Base-by-base conservation (phyloP, 2,888 invertebrate genomes). In the Creontiades dilutus region DNA sequence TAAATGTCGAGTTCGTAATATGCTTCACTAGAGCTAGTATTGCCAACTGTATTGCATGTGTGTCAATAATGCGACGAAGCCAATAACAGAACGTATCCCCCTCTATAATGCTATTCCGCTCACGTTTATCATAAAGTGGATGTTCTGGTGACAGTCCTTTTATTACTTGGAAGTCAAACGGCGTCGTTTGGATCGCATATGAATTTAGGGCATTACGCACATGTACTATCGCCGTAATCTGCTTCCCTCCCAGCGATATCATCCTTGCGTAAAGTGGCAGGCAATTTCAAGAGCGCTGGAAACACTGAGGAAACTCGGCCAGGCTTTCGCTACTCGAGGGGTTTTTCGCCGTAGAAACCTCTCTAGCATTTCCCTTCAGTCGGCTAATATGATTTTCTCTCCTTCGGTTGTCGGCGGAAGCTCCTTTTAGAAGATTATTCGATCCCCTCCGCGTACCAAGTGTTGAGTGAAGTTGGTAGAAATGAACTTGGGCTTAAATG, bases 81-180 rank as follows among this genome's bases (percentile, higher is more conserved):
- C 52, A 52, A 52, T 52, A 52, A 52, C 52, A 52, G 37, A 37
- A 52, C 52, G 52, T 52, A 16, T n/a, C 52, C 16, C 16, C 16
- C 5, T 52, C 52, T 12, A 52, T 52, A 37, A 37, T 37, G 37
- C 37, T 37, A 61, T n/a, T 61, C 61, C 0, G n/a, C n/a, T 61
- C 61, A 61, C 61, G 61, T 61, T 61, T 61, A 61, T 61, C n/a
- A 61, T 16, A 61, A 61, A 61, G 61, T 19, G n/a, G 61, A 61
- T 61, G n/a, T 19, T n/a, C 16, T 16, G 16, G n/a, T 19, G 16
- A n/a, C 61, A 37, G 37, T 11, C 9, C 16, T 61, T 19, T 61
- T 61, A 19, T 19, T 19, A 61, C 61, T 16, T 3, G n/a, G n/a
- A n/a, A 61, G 61, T 61, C 61, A 61, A 19, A 61, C 9, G 61